Base-by-base conservation (phyloP, 1,140 invertebrate species). In the Antheraea pernyi region DNA sequence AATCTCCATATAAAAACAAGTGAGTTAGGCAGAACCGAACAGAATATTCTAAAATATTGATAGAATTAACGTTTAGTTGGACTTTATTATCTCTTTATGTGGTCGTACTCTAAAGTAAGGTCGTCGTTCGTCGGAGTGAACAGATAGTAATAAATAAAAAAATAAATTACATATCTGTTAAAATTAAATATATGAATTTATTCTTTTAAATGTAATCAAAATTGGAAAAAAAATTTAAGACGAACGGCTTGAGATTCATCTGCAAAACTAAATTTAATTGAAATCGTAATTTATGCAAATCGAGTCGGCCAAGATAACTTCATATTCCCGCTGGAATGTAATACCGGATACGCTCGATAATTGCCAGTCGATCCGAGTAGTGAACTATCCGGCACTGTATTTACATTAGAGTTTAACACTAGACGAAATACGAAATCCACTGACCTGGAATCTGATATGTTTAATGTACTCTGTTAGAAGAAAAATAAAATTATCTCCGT, bases 291-390 rank as follows among this genome's bases (percentile, higher is more conserved):
- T 68, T 69, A 75, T 69, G 73, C 67, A 71, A 68, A 71, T 66
- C 65, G 71, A 69, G 62, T 19, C 39, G 59, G 59, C 62, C 46
- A n/a, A 19, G 48, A 30, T 66, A 71, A 67, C 70, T 73, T 69
- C 64, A 69, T 67, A 69, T 66, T 69, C 69, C 64, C 46, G 6
- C 19, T 59, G 59, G 61, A 48, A 59, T 66, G 59, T 71, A 75
- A 75, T 72, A 68, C 62, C 46, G 70, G 74, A 75, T 75, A 75
- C 65, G 70, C 18, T 67, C 70, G 70, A 75, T 75, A 75, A 75
- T 75, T 72, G 74, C 71, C 39, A 37, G 60, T 30, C 67, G 63
- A 71, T 71, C 69, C 39, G 66, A 48, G 16, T 68, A 59, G 53
- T n/a, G 18, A 48, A 19, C 53, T 59, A 62, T 66, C 58, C 67